These are phyloP conservation scores for Eupeodes corollae DNA, from an alignment of 1,140 invertebrate species.

Conservation along the genomic window DNA sequence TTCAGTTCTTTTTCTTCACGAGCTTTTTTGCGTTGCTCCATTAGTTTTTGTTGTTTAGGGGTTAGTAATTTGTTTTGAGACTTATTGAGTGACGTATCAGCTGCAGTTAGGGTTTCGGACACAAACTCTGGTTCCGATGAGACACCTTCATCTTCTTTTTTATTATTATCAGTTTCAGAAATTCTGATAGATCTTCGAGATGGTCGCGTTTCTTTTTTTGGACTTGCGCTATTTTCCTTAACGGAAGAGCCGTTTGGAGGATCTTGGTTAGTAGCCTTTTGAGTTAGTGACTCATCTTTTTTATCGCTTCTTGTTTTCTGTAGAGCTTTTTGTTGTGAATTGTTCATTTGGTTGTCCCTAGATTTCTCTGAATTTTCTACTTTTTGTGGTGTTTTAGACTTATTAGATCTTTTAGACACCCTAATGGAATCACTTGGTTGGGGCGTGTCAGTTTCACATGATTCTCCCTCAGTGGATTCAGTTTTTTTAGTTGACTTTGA, in stretches of 20 bases:
- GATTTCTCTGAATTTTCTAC: not conserved
- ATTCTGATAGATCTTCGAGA: not conserved
- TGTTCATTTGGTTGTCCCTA: not conserved
- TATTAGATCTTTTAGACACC: not conserved
- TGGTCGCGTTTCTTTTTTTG: not conserved
- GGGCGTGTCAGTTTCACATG: too few relatives aligned
- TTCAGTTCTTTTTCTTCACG: constrained; percentile 35
- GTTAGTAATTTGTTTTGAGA: constrained; percentile 14
- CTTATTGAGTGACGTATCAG: not conserved
- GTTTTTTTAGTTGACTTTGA: not conserved
- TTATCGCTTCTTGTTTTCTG: not conserved
- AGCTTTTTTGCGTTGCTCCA: constrained; percentile 30
- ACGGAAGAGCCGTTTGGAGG: not conserved
- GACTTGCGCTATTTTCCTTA: not conserved
- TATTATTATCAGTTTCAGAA: not conserved
- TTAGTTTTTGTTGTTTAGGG: constrained; percentile 22
- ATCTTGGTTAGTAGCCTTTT: not conserved
- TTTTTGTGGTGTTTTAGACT: not conserved
- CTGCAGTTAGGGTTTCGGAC: not conserved
- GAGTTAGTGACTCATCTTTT: not conserved
- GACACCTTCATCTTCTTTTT: not conserved
- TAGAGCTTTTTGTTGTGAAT: not conserved
- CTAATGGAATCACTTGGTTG: too few relatives aligned
- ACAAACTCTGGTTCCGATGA: not conserved
- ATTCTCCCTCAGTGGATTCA: not conserved